Conservation (phyloP, 2,113 vertebrate species). For the Petromus typicus region DNA sequence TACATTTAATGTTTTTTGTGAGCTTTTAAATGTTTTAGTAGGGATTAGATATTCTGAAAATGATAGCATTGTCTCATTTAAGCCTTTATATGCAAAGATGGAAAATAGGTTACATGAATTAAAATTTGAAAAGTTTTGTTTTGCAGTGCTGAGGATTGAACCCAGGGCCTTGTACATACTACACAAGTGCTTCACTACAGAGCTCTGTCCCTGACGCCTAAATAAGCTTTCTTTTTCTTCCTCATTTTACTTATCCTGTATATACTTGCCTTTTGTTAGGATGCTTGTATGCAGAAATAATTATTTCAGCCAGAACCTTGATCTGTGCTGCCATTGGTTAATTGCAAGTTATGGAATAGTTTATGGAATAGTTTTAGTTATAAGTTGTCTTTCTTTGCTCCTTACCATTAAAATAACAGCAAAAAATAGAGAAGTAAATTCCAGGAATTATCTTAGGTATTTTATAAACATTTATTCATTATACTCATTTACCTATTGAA, state of each 20-base stretch:
- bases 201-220: neutral
- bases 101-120: constrained; percentile 27
- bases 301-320: constrained; percentile 33
- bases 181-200: neutral
- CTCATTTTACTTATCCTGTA: neutral
- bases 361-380: constrained; percentile 27
- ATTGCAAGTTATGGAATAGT: too few relatives aligned
- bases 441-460: constrained; percentile 36
- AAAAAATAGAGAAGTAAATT: constrained; percentile 19
- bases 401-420: constrained; percentile 27
- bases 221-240: neutral
- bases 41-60: constrained; percentile 20
- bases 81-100: constrained; percentile 8
- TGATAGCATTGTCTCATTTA: constrained; percentile 36
- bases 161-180: neutral
- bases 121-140: constrained; percentile 28
- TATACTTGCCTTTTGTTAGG: constrained; percentile 33
- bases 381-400: constrained; percentile 25
- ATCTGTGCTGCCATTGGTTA: neutral
- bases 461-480: constrained; percentile 12
- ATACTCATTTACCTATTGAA: neutral
- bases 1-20: constrained; percentile 29
- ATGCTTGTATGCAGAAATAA: constrained; percentile 42
- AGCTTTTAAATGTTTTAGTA: constrained; percentile 19
- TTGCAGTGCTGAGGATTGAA: neutral